Base-by-base conservation (phyloP, 1,140 invertebrate genomes). In the Papilio machaon region DNA sequence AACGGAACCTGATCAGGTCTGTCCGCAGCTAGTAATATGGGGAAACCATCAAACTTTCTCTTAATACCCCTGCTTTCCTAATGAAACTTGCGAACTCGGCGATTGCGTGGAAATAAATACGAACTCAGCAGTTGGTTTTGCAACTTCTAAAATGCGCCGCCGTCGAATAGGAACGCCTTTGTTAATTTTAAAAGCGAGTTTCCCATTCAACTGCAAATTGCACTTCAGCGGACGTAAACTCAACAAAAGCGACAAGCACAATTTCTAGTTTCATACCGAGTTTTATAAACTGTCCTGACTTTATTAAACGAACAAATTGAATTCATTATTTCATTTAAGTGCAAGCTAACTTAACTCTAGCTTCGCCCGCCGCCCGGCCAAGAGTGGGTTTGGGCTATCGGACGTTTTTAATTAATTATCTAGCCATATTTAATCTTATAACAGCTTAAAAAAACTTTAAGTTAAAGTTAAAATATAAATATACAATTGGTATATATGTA, bases 71-170 rank as follows among this genome's bases (percentile, higher is more conserved):
- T 73, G 82, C 81, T 85, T 87, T 88, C 85, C 84, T 86, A 89
- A 90, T 89, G 86, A 88, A 92, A 91, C 85, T 89, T 84, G 82
- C 85, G 84, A 89, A 85, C 81, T 85, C 83, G 85, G 86, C 88
- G 89, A 91, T 89, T 91, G 87, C 85, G 86, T 88, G 86, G 85
- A 89, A 90, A 90, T 90, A 91, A 91, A 91, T 88, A 89, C 83
- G 82, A 86, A 88, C 82, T 83, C 85, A 85, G 83, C 80, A 89
- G 86, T 88, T 89, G 81, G 87, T 82, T 88, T 82, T 86, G 85
- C 82, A 91, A 91, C 86, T 91, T 90, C 85, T 89, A 86, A 90
- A 79, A 90, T 88, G 86, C 85, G 78, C 81, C 81, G 81, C 76
- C 83, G 76, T 81, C 81, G 86, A 91, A 87, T 82, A 86, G 81